phyloP scores from a whole-genome alignment of 2,113 vertebrate genomes.

The Pardalotus punctatus region DNA sequence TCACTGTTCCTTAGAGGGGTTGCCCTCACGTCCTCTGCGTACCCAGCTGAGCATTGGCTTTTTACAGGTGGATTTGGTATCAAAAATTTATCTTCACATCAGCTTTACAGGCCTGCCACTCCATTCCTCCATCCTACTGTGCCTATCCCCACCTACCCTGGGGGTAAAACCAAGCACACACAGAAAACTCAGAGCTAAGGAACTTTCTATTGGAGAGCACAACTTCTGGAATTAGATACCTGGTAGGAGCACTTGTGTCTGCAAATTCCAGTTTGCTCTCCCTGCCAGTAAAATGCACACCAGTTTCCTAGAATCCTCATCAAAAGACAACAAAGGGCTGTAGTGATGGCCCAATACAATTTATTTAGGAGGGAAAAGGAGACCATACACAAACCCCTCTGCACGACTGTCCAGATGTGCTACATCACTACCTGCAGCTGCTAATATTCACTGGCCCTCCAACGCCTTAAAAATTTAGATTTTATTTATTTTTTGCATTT shows the following conservation, averaged over 20 bases:
- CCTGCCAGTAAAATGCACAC: rapidly evolving
- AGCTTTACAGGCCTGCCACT: background rate
- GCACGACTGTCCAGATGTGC: background rate
- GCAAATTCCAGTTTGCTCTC: background rate
- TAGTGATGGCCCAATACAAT: background rate
- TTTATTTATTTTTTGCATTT: background rate
- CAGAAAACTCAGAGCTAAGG: background rate
- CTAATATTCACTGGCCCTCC: background rate
- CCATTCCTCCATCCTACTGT: background rate
- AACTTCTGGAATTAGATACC: background rate
- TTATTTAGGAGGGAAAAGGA: background rate
- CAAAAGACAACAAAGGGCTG: background rate
- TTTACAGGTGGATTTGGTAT: background rate
- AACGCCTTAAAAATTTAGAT: background rate
- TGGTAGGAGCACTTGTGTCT: background rate
- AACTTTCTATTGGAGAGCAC: background rate
- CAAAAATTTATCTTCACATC: background rate
- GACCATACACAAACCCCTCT: background rate
- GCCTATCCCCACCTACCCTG: background rate
- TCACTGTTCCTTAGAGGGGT: background rate
- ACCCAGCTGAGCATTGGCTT: background rate
- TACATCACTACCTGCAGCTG: background rate
- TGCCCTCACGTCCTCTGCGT: background rate
- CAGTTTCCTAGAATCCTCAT: slow-evolving; percentile 12
- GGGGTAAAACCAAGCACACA: background rate